These are phyloP conservation scores for Fragum fragum DNA, from an alignment of 2,888 invertebrate species.

Conservation along the genomic window DNA sequence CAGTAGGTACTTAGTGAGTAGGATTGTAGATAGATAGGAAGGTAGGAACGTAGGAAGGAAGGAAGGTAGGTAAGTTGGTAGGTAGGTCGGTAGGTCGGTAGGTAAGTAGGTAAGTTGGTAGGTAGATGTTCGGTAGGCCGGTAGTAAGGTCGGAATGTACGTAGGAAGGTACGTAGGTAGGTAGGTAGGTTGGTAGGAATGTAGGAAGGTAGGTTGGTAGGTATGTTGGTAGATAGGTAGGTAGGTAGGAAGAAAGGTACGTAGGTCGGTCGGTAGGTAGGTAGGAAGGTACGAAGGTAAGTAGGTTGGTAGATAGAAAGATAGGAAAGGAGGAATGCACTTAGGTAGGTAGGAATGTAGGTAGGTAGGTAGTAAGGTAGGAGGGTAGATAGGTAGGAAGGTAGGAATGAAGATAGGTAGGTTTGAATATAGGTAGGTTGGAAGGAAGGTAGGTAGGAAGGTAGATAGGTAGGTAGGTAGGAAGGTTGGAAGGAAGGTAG, in stretches of 20 bases:
- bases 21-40: constrained; percentile 9
- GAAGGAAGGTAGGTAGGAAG: constrained; percentile 32
- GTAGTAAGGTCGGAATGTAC: not conserved
- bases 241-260: not conserved
- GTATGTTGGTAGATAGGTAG: too few relatives aligned
- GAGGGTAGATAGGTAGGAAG: too few relatives aligned
- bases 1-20: not conserved
- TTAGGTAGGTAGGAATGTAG: constrained; percentile 26
- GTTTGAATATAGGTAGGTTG: constrained; percentile 27
- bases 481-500: constrained; percentile 34
- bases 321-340: constrained; percentile 19
- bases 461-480: too few relatives aligned
- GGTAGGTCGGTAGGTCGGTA: constrained; percentile 11
- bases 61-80: too few relatives aligned
- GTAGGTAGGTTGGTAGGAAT: too few relatives aligned
- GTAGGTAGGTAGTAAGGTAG: constrained; percentile 26
- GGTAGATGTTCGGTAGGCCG: not conserved
- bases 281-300: constrained; percentile 11
- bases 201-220: too few relatives aligned
- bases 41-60: too few relatives aligned
- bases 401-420: constrained; percentile 32
- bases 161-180: constrained; percentile 1
- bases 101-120: too few relatives aligned
- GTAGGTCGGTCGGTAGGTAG: not conserved
- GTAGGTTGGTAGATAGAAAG: constrained; percentile 24